Evolutionary conservation across 2,113 vertebrate genomes (phyloP), one percentile per base, ranked within the genome.

Genomic region (Nothobranchius kuhntae): DNA sequence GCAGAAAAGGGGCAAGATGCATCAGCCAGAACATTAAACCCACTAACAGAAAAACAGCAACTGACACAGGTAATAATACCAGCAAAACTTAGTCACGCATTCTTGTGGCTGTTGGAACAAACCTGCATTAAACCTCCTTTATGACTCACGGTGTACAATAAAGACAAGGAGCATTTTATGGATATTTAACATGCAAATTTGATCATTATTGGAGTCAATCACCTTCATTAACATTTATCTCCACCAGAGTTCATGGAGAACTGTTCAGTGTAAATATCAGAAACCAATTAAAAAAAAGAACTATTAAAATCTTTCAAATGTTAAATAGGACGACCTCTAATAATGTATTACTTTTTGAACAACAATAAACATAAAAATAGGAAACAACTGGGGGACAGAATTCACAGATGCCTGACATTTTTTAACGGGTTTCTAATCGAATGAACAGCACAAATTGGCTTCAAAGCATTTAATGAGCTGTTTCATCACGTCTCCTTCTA

Each of bases 1-100:
- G 88, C 11, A 65, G 48, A 66, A 50, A 45, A 58, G 61, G 13
- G 61, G 13, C 36, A 17, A 40, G 4, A 40, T 40, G 9, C 38
- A 40, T 40, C 38, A 40, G 38, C 38, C 1, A 8, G 7, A 40
- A 40, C 38, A 40, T 40, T 40, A 40, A 40, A 40, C 6, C 38
- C 6, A 6, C 7, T 1, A 40, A 40, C 38, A 40, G 38, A 40
- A 40, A 40, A 40, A 40, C 7, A 40, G 38, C 7, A 40, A 40
- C 6, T 40, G 9, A 40, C 38, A 40, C 4, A 38, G 36, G 21
- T 21, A 38, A 38, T 40, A 9, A 40, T 40, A 40, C 6, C 38
- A 8, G 38, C 38, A 40, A 40, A 40, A 4, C 38, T 40, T 40
- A 40, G 9, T 8, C 6, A 7, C 4, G 38, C 38, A n/a, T 15